These are phyloP conservation scores for Dendronephthya gigantea DNA, from an alignment of 64 coral and sea anemone species.

Conservation along the genomic window DNA sequence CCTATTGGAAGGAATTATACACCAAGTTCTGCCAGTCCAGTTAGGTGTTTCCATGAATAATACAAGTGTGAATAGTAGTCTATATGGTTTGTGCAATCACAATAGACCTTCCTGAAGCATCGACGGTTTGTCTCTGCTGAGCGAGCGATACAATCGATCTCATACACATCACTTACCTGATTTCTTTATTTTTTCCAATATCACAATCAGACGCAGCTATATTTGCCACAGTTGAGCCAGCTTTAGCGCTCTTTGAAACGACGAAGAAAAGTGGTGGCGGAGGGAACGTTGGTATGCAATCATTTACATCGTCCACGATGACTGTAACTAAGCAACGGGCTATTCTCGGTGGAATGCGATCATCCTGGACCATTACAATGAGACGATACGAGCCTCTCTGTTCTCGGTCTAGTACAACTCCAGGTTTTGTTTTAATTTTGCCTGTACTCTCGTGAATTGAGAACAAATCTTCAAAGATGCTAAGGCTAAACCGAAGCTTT, in stretches of 20 bases:
- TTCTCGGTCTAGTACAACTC: background rate
- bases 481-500: background rate
- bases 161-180: background rate
- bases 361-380: background rate
- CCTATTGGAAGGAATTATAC: no score
- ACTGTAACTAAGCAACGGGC: background rate
- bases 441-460: background rate
- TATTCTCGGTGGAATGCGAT: background rate
- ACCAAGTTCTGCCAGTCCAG: no score
- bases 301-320: background rate
- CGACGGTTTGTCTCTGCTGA: no score
- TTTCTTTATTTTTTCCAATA: background rate
- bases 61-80: no score
- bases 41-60: no score
- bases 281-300: constrained; percentile 5
- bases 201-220: background rate
- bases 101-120: no score
- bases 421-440: background rate
- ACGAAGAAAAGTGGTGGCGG: background rate
- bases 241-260: background rate
- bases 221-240: background rate
- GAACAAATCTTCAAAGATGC: background rate
- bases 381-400: background rate
- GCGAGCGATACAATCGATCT: no score
- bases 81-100: no score